Percentiles rank a stretch among this genome's conserved stretches.
phyloP scores from a whole-genome alignment of 2,797 vertebrate genomes.

The Scyliorhinus canicula region DNA sequence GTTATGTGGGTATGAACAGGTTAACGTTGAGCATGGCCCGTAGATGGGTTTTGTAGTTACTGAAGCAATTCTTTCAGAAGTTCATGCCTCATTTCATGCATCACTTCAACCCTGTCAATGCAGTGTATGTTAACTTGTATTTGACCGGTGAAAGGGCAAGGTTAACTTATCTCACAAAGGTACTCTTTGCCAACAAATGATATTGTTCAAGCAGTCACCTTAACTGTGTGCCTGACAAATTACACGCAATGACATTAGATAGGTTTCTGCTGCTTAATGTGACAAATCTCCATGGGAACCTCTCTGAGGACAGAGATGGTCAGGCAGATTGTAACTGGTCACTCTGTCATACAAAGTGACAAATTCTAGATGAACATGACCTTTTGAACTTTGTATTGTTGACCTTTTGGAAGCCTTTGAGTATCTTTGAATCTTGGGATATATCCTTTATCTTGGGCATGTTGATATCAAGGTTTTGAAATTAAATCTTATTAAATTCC shows the following conservation, averaged over 20 bases:
- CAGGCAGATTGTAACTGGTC: constrained; percentile 46
- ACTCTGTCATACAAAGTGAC: constrained; percentile 37
- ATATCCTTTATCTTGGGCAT: neutral
- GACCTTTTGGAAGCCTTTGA: neutral
- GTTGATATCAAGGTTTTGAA: neutral
- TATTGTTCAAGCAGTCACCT: constrained; percentile 36
- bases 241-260: neutral
- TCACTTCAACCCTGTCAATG: constrained; percentile 31
- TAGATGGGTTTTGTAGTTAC: constrained; percentile 21
- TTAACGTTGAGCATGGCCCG: neutral
- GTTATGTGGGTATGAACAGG: neutral
- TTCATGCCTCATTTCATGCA: constrained; percentile 35
- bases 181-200: constrained; percentile 36
- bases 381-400: constrained; percentile 35
- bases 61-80: neutral
- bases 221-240: constrained; percentile 8
- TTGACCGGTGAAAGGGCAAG: constrained; percentile 39
- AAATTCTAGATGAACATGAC: constrained; percentile 39
- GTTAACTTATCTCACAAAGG: constrained; percentile 32
- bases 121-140: constrained; percentile 30
- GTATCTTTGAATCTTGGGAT: neutral
- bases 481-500: neutral
- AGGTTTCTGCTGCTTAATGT: constrained; percentile 31
- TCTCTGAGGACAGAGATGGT: constrained; percentile 45
- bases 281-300: constrained; percentile 36